Conservation (phyloP, 2,797 vertebrate genomes). For the Scleropages formosus region DNA sequence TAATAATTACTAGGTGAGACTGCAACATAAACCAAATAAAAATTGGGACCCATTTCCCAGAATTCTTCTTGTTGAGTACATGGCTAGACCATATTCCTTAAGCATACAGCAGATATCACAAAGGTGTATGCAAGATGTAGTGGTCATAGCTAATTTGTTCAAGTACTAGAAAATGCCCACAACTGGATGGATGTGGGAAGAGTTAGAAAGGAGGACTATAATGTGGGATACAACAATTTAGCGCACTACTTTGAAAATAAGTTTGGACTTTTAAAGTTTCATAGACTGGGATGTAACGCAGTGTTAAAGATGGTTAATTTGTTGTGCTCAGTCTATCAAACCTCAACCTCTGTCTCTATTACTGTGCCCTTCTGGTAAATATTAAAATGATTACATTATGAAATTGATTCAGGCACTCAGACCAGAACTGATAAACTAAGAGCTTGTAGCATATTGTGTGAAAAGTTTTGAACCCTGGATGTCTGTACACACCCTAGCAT, state of each 20-base stretch:
- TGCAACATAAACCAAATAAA: constrained; percentile 4
- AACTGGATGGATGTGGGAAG: too few relatives aligned
- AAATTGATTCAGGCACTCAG: too few relatives aligned
- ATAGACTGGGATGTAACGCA: not conserved
- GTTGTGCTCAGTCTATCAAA: not conserved
- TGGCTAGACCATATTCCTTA: not conserved
- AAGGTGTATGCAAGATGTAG: too few relatives aligned
- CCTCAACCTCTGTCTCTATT: too few relatives aligned
- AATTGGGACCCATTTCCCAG: not conserved
- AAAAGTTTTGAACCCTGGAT: constrained; percentile 15
- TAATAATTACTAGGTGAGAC: not conserved
- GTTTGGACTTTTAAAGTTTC: not conserved
- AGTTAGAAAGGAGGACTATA: too few relatives aligned
- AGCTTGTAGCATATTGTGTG: not conserved
- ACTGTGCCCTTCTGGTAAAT: too few relatives aligned
- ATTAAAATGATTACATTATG: too few relatives aligned
- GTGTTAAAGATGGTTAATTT: not conserved
- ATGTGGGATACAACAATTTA: not conserved
- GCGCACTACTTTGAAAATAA: not conserved
- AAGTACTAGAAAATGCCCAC: too few relatives aligned
- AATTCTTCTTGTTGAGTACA: not conserved
- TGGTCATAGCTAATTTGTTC: too few relatives aligned
- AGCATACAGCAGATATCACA: not conserved
- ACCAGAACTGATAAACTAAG: not conserved
- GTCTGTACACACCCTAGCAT: not conserved